These are phyloP conservation scores for Cosmia trapezina DNA, from an alignment of 2,888 invertebrate genomes.

Conservation along the genomic window DNA sequence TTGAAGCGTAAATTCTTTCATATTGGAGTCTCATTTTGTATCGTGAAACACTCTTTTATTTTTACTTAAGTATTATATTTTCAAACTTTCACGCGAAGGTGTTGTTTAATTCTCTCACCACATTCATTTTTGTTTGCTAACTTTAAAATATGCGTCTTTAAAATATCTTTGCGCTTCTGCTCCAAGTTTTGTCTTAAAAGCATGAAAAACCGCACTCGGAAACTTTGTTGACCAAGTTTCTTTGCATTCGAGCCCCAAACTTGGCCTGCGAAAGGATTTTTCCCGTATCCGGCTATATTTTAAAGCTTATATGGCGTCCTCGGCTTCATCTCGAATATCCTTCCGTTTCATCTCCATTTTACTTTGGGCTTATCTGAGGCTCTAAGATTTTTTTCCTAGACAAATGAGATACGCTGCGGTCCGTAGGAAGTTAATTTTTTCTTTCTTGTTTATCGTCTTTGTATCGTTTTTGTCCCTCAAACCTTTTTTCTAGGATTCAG, in stretches of 20 bases:
- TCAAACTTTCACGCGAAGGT: slow-evolving; percentile 24
- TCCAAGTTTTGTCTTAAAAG: slow-evolving; percentile 57
- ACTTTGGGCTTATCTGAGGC: slow-evolving; percentile 82
- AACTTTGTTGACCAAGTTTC: slow-evolving; percentile 69
- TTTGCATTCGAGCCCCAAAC: slow-evolving; percentile 62
- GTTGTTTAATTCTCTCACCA: slow-evolving; percentile 33
- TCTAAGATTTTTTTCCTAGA: slow-evolving; percentile 77
- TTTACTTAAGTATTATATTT: slow-evolving; percentile 33
- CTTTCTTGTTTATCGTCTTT: slow-evolving; percentile 67
- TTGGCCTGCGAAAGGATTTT: slow-evolving; percentile 70
- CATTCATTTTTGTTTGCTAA: slow-evolving; percentile 49
- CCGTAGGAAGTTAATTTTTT: slow-evolving; percentile 71
- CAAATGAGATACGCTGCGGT: slow-evolving; percentile 76
- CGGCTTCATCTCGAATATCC: slow-evolving; percentile 79
- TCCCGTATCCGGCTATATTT: slow-evolving; percentile 78
- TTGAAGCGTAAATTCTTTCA: background rate
- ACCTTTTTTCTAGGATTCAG: slow-evolving; percentile 61
- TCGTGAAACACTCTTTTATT: slow-evolving; percentile 25
- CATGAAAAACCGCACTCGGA: slow-evolving; percentile 58
- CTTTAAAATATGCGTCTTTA: slow-evolving; percentile 56
- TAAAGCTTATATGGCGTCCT: slow-evolving; percentile 77
- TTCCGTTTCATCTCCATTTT: slow-evolving; percentile 85
- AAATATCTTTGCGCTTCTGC: slow-evolving; percentile 43
- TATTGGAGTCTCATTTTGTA: slow-evolving; percentile 6
- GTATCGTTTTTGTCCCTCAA: slow-evolving; percentile 61